phyloP scores from a whole-genome alignment of 1,140 invertebrate genomes.

The Pseudomyrmex dendroicus region DNA sequence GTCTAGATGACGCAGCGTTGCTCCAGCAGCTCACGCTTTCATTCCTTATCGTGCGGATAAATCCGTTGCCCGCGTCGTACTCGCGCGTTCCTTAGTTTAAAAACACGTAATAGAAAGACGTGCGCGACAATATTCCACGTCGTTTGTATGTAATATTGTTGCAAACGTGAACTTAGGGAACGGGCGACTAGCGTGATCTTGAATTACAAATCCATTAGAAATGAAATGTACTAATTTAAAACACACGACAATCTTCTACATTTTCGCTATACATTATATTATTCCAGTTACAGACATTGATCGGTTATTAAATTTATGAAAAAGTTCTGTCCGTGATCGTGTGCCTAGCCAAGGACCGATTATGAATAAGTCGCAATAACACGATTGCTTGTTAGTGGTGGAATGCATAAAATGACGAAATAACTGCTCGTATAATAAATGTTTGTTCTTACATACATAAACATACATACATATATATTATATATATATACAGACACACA shows the following conservation, averaged over 20 bases:
- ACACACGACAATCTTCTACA: constrained; percentile 12
- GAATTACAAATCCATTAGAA: neutral
- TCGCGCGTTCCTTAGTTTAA: constrained; percentile 17
- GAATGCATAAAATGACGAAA: constrained; percentile 28
- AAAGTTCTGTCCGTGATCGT: constrained; percentile 36
- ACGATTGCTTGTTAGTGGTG: neutral
- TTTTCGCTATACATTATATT: constrained; percentile 7
- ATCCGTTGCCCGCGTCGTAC: constrained; percentile 1
- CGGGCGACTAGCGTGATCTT: neutral
- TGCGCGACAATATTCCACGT: constrained; percentile 24
- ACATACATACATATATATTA: too few relatives aligned
- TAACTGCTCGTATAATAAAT: neutral
- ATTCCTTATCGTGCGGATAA: constrained; percentile 1
- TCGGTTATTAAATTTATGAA: neutral
- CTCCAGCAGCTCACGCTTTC: constrained; percentile 25
- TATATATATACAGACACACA: too few relatives aligned
- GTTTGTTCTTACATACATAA: neutral
- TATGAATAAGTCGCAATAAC: constrained; percentile 11
- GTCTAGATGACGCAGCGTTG: constrained; percentile 55
- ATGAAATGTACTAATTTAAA: neutral
- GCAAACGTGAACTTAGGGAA: constrained; percentile 10
- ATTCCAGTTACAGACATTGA: constrained; percentile 25
- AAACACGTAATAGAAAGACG: neutral
- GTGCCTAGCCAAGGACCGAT: constrained; percentile 33
- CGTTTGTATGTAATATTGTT: neutral